A percentile compares a stretch with the other conserved stretches of the same genome.
phyloP scores from a whole-genome alignment of 2,888 invertebrate genomes.

The Diplazon laetatorius region DNA sequence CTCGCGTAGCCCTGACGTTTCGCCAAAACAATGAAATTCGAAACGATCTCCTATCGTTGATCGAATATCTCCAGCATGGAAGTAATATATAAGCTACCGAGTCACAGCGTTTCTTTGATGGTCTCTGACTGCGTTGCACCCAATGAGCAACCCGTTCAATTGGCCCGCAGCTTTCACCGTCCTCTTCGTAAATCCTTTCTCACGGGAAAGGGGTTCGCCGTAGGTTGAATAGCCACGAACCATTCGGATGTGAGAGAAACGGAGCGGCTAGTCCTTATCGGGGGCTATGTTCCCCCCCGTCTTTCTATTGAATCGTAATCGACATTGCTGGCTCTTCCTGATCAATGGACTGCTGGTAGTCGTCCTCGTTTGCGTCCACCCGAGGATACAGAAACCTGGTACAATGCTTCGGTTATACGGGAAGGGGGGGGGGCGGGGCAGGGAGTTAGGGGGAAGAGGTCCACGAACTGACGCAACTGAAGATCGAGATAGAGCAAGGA shows the following conservation, averaged over 20 bases:
- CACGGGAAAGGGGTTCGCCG: slow-evolving; percentile 30
- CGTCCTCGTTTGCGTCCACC: slow-evolving; percentile 10
- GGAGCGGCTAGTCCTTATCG: slow-evolving; percentile 26
- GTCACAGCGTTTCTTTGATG: slow-evolving; percentile 26
- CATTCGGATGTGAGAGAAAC: slow-evolving; percentile 25
- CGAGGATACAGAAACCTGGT: slow-evolving; percentile 9
- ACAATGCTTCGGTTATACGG: neutral
- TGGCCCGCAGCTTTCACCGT: slow-evolving; percentile 6
- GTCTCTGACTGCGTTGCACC: neutral
- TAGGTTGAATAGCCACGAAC: slow-evolving; percentile 19
- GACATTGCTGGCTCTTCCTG: slow-evolving; percentile 38
- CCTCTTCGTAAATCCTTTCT: slow-evolving; percentile 11
- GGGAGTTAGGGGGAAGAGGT: neutral
- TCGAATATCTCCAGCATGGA: neutral
- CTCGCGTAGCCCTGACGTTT: neutral
- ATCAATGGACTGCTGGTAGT: slow-evolving; percentile 38
- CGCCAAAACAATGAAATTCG: neutral
- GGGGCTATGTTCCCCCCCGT: slow-evolving; percentile 3
- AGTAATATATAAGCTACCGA: slow-evolving; percentile 5
- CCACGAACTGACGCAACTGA: slow-evolving; percentile 21
- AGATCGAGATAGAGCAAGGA: slow-evolving; percentile 27
- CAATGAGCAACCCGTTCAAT: slow-evolving; percentile 5
- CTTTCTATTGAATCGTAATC: slow-evolving; percentile 51
- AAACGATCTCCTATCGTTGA: slow-evolving; percentile 1
- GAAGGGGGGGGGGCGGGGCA: neutral